Evolutionary conservation across 2,888 invertebrate genomes (phyloP).

Genomic region (Selenia dentaria): DNA sequence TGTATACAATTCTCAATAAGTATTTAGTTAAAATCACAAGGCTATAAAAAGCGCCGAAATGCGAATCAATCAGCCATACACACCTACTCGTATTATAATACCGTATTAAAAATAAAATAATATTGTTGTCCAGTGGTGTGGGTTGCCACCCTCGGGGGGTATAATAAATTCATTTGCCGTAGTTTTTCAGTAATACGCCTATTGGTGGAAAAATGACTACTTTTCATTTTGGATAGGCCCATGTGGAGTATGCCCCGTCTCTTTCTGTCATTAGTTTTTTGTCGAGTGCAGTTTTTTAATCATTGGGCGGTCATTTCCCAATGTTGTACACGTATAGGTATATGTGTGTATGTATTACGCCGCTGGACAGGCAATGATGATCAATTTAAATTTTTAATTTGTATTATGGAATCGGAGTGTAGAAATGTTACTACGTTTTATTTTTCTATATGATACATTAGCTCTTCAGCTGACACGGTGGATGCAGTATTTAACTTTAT

Average conservation of each 20-base stretch:
- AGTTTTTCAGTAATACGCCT: constrained; percentile 81
- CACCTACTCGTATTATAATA: constrained; percentile 37
- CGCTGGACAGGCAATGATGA: constrained; percentile 16
- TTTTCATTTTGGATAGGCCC: constrained; percentile 66
- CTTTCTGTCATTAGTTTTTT: constrained; percentile 61
- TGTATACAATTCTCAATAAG: no score
- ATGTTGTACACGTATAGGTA: constrained; percentile 5
- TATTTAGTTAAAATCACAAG: background rate
- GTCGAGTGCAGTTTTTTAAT: constrained; percentile 40
- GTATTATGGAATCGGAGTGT: background rate
- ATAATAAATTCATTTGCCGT: constrained; percentile 81
- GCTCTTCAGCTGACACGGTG: no score
- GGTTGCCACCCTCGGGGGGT: constrained; percentile 47
- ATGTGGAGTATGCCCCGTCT: constrained; percentile 58
- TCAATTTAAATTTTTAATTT: constrained; percentile 23
- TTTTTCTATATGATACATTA: no score
- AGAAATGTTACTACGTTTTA: no score
- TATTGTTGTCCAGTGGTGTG: constrained; percentile 44
- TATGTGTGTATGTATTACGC: constrained; percentile 2
- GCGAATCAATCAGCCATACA: constrained; percentile 29
- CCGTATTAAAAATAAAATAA: constrained; percentile 71
- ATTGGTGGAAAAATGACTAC: constrained; percentile 82
- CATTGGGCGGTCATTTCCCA: constrained; percentile 31
- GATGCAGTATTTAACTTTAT: no score
- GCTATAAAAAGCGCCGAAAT: constrained; percentile 19